Conservation (phyloP, 2,113 vertebrate genomes). For the Piprites chloris region DNA sequence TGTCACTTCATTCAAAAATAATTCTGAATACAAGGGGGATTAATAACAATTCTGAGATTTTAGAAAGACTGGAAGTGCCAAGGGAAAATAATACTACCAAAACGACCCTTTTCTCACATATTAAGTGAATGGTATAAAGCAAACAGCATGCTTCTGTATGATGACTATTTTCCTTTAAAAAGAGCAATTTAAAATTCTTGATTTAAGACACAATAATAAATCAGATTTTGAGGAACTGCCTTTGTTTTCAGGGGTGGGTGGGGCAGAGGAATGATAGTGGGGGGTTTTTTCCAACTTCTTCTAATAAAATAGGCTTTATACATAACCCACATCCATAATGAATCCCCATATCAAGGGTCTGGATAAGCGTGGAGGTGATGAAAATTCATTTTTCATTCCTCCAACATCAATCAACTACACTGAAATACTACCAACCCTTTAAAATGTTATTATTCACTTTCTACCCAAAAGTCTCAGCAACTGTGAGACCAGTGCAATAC, state of each 20-base stretch:
- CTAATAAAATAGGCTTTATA: background rate
- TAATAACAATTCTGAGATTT: background rate
- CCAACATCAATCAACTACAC: background rate
- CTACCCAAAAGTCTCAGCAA: background rate
- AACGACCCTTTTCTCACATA: background rate
- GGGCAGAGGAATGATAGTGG: rapidly evolving
- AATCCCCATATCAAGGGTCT: background rate
- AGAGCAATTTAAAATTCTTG: background rate
- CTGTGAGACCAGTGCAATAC: background rate
- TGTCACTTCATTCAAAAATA: background rate
- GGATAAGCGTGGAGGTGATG: background rate
- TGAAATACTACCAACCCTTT: background rate
- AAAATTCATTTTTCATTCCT: background rate
- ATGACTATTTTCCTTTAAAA: background rate
- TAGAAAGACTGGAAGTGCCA: background rate
- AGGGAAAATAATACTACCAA: background rate
- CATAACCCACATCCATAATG: background rate
- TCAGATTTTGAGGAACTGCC: background rate
- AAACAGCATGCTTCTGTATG: background rate
- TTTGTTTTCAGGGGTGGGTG: background rate
- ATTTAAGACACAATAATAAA: background rate
- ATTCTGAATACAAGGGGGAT: background rate
- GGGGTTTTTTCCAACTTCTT: background rate
- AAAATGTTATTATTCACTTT: background rate
- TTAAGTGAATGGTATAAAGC: background rate